phyloP scores from a whole-genome alignment of 2,113 vertebrate species.

The Cathartes aura region DNA sequence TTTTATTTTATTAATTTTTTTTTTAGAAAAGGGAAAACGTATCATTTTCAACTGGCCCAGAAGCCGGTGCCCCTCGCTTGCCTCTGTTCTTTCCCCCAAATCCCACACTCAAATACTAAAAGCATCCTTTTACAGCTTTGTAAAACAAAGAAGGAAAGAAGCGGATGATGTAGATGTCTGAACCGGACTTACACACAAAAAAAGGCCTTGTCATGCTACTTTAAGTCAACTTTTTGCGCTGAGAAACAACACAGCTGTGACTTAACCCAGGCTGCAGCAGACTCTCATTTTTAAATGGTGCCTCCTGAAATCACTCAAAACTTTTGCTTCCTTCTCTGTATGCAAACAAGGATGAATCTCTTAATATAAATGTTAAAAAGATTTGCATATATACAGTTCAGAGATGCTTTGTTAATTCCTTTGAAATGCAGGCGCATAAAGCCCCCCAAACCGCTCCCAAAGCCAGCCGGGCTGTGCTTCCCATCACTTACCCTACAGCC shows the following conservation, averaged over 20 bases:
- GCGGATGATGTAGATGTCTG: not conserved
- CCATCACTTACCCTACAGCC: not conserved
- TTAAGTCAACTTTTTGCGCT: not conserved
- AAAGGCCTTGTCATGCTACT: not conserved
- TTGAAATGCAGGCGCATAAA: not conserved
- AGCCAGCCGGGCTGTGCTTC: not conserved
- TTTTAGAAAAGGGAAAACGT: not conserved
- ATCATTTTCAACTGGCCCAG: not conserved
- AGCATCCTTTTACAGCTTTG: not conserved
- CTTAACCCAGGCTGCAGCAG: not conserved
- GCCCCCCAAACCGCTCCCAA: accelerated
- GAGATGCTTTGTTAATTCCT: not conserved
- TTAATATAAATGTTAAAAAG: not conserved
- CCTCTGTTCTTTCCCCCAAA: not conserved
- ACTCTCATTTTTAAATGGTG: not conserved
- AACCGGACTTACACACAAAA: not conserved
- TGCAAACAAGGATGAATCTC: not conserved
- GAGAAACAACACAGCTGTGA: not conserved
- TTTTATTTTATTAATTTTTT: no score
- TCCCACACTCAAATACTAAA: not conserved
- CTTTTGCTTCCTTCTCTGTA: not conserved
- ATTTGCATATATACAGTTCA: not conserved
- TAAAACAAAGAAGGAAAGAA: not conserved
- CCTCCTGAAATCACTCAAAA: not conserved
- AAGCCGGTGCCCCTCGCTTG: not conserved